phyloP scores from a whole-genome alignment of 2,113 vertebrate species.

The Dryoscopus gambensis region DNA sequence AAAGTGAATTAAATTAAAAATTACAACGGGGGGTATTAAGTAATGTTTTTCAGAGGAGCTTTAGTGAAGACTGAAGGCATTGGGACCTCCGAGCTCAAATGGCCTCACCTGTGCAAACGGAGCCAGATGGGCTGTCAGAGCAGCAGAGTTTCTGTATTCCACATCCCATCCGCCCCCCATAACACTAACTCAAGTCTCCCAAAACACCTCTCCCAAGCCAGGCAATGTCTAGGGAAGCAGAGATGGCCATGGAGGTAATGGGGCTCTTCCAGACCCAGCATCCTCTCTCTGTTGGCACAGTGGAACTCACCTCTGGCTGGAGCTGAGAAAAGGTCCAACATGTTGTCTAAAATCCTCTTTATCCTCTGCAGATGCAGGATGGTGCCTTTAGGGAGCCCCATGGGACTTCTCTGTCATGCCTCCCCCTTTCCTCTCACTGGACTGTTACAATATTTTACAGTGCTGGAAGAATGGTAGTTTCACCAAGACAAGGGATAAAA shows the following conservation, averaged over 20 bases:
- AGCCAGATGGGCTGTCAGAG: neutral
- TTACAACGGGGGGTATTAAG: neutral
- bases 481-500: neutral
- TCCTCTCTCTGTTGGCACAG: neutral
- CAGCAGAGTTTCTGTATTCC: neutral
- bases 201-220: neutral
- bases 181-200: neutral
- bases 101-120: neutral
- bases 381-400: accelerated
- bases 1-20: neutral
- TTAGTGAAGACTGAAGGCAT: neutral
- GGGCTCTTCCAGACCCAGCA: neutral
- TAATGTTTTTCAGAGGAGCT: neutral
- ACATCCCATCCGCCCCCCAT: neutral
- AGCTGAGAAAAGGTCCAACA: neutral
- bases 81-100: neutral
- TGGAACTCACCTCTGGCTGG: neutral
- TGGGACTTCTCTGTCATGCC: neutral
- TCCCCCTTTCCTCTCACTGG: neutral
- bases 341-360: neutral
- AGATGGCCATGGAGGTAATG: neutral
- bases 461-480: neutral
- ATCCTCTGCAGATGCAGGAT: neutral
- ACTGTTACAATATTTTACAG: neutral
- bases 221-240: neutral